A percentile compares a stretch with the other conserved stretches of the same genome.
Conservation (phyloP, 2,113 vertebrate genomes). For the Diadophis punctatus region DNA sequence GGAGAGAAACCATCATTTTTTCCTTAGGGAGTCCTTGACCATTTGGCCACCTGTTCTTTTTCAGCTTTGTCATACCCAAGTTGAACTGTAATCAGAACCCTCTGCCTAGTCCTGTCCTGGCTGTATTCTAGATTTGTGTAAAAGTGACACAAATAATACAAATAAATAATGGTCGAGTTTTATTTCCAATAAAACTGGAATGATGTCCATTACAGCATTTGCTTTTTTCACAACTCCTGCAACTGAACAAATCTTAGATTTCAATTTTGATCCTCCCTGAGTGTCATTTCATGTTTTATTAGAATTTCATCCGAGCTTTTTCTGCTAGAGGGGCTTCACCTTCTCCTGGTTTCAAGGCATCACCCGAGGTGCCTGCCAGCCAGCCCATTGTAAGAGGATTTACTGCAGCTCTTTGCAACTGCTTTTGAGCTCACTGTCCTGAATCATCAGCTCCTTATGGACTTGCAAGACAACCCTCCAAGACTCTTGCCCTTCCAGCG, state of each 20-base stretch:
- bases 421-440: neutral
- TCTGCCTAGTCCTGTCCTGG: neutral
- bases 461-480: neutral
- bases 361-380: rapidly evolving
- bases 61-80: neutral
- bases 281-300: neutral
- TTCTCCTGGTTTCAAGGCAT: neutral
- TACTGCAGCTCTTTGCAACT: neutral
- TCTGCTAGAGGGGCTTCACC: neutral
- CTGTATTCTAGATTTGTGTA: neutral
- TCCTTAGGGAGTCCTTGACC: neutral
- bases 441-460: neutral
- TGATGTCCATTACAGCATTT: neutral
- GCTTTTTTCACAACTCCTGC: neutral
- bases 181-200: neutral
- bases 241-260: neutral
- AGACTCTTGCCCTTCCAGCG: neutral
- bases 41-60: neutral
- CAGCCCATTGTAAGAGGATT: neutral
- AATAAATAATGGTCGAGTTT: neutral
- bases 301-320: neutral
- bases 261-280: neutral
- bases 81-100: neutral
- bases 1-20: neutral
- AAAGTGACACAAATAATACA: neutral